A percentile compares a stretch with the other conserved stretches of the same genome.
Evolutionary conservation across 2,113 vertebrate genomes (phyloP).

Genomic region (Epinephelus cyanopodus): DNA sequence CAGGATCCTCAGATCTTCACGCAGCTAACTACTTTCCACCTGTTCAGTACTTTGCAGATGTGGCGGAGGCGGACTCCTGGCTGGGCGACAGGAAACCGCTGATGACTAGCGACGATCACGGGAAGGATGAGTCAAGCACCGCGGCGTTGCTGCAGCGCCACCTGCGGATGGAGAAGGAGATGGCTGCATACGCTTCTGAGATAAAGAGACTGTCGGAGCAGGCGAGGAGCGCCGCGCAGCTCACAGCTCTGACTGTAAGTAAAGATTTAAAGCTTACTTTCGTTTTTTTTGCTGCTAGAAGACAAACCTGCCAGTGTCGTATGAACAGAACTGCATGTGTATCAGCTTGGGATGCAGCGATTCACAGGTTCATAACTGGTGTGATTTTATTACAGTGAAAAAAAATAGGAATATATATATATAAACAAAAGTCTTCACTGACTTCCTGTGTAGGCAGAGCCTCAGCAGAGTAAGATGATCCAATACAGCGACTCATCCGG

Average conservation of each 20-base stretch:
- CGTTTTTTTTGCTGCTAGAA: too few species aligned
- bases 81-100: slow-evolving; percentile 84
- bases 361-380: not conserved
- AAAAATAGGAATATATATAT: too few species aligned
- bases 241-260: slow-evolving; percentile 82
- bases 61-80: slow-evolving; percentile 87
- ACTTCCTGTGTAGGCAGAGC: slow-evolving; percentile 67
- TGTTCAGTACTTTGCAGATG: slow-evolving; percentile 89
- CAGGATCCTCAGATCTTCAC: not conserved
- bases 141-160: slow-evolving; percentile 86
- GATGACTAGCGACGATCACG: slow-evolving; percentile 83
- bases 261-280: too few species aligned
- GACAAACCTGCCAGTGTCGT: too few species aligned
- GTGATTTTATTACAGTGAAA: too few species aligned
- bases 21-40: not conserved
- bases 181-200: slow-evolving; percentile 84
- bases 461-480: slow-evolving; percentile 64
- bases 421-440: not conserved
- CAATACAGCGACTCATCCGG: slow-evolving; percentile 79
- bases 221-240: slow-evolving; percentile 80
- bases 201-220: slow-evolving; percentile 85
- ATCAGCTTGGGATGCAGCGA: too few species aligned
- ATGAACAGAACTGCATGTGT: too few species aligned
- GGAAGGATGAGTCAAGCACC: slow-evolving; percentile 84
- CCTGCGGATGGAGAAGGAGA: slow-evolving; percentile 84